Percentiles rank a stretch among this genome's conserved stretches.
phyloP scores from a whole-genome alignment of 2,797 vertebrate species.

The Clarias platycephalus region DNA sequence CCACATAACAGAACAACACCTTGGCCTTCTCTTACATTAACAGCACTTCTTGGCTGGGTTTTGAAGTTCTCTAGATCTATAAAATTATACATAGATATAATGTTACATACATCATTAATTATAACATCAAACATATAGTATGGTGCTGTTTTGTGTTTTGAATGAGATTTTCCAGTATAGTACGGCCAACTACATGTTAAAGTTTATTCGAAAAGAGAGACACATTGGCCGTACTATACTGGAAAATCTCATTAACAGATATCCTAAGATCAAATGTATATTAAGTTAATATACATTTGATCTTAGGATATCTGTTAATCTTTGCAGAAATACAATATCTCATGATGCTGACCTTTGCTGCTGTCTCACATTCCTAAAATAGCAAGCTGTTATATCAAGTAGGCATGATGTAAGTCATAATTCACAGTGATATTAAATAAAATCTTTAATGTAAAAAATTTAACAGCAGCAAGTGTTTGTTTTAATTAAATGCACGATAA shows the following conservation, averaged over 20 bases:
- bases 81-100: constrained; percentile 44
- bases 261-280: too few species aligned
- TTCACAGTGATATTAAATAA: background rate
- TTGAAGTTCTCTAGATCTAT: constrained; percentile 87
- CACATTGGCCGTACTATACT: too few species aligned
- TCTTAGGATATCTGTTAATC: background rate
- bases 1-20: constrained; percentile 92
- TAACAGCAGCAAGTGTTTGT: background rate
- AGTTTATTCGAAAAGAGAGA: background rate
- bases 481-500: background rate
- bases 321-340: background rate
- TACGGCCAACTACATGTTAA: background rate
- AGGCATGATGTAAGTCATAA: background rate
- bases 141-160: background rate
- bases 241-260: too few species aligned
- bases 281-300: background rate
- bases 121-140: background rate
- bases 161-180: background rate
- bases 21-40: constrained; percentile 92
- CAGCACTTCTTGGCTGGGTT: constrained; percentile 81
- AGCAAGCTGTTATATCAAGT: background rate
- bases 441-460: too few species aligned
- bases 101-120: background rate
- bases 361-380: background rate
- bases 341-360: background rate